Evolutionary conservation across 2,888 invertebrate genomes (phyloP), one percentile per base, ranked within the genome.

Genomic region (Eupithecia abbreviata): DNA sequence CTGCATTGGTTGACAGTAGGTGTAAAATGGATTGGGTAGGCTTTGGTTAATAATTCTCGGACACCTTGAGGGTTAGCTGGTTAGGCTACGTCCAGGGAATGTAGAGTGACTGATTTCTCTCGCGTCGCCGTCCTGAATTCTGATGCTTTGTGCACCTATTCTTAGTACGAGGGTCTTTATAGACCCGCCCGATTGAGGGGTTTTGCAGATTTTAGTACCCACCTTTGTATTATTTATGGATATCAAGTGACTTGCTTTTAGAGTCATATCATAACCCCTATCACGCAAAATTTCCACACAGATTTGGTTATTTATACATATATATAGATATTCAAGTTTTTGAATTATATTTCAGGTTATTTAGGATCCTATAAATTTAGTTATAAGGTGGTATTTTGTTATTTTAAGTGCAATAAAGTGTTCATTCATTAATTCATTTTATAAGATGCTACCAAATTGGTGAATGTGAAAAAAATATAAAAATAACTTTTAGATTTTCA

Each of bases 61-160:
- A 83, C 83, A 84, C 85, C 85, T 83, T 81, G 80, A 79, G 86
- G 84, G 85, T 86, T 86, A 88, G 87, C 85, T 86, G 86, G 88
- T 87, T 86, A 87, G 80, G 85, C 82, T 84, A 82, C 86, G 85
- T 84, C 81, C 78, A 84, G 87, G 83, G 88, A 84, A 82, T 84
- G 83, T 82, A 78, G 83, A 85, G 86, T 87, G 88, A 87, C 87
- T 85, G 87, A 88, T 87, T 86, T 87, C 85, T 86, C 86, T 85
- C 82, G 84, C 78, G 82, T 69, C 72, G 43, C 77, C 78, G 81
- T 78, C 81, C 83, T 82, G 82, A 84, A 84, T 84, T 82, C 83
- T 81, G 84, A 87, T 86, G 81, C 83, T 81, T 79, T 83, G 85
- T 83, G 82, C 83, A 10, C 47, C 47, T 47, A 82, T 80, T 78